Evolutionary conservation across 2,888 invertebrate genomes (phyloP), one percentile per base, ranked within the genome.

Genomic region (Macaria liturata): DNA sequence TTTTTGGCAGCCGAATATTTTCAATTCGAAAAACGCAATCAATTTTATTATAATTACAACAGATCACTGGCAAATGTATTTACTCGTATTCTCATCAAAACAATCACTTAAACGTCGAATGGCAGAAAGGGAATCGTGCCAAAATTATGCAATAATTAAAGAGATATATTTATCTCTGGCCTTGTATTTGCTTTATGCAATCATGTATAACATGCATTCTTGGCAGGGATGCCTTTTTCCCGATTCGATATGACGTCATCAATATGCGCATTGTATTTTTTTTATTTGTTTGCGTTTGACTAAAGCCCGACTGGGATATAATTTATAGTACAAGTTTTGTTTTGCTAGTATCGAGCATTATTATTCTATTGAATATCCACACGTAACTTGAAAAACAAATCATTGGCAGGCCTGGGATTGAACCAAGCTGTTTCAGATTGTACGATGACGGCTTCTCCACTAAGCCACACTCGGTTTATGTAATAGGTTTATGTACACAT

Each of bases 161-260:
- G 46, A 42, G n/a, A 31, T 47, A 34, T 45, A 48, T 59, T 39
- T 43, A 49, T 45, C 31, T 40, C 32, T 8, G 54, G 34, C 53
- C 52, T 55, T 44, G 54, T 52, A 32, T 9, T 50, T 49, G 44
- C 7, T 47, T 55, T 53, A 46, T 54, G 51, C 54, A 55, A 60
- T 55, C 40, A 58, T 44, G 34, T 57, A 59, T 55, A 59, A 57
- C 54, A 46, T 57, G 58, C 57, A 65, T 65, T 65, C 57, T 67
- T 67, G 63, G 65, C 67, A 67, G 39, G 42, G 42, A 45, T 30
- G 30, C 54, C 49, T 53, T 54, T 42, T 42, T 42, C 42, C 20
- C 9, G 45, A 46, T 30, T 20, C 7, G 34, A 37, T 40, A 39
- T 46, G 30, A 49, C 43, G 51, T 48, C 37, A 39, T 7, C 8